Base-by-base conservation (phyloP, 2,797 vertebrate species). In the Nyctalus aviator region DNA sequence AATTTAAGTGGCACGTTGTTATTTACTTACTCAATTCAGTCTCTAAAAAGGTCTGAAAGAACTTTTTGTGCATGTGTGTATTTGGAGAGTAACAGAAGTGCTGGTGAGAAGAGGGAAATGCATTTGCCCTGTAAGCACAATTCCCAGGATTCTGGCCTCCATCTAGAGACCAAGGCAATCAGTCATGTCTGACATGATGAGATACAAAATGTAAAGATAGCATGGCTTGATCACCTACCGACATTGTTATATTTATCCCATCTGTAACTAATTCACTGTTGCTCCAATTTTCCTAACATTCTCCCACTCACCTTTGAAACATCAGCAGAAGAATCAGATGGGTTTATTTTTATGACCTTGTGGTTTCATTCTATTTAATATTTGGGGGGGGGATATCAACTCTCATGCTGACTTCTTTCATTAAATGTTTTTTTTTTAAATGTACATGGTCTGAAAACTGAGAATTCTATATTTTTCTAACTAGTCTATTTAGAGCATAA, bases 331-430 rank as follows among this genome's bases (percentile, higher is more conserved):
- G 86, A 94, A 64, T 82, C 82, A 77, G 59, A 85, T 90, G 69
- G 81, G 73, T 94, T 96, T 97, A 96, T 97, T 96, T 97, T 96
- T 94, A 95, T 94, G 93, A 97, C 91, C 94, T 90, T 0, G 21
- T 90, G 75, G 77, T 94, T 96, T 95, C 55, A 59, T 23, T 94
- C 73, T 83, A 46, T 79, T 90, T 82, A 91, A 48, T 96, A 96
- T 96, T 96, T 96, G 0, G 0, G 81, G 10, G 90, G 90, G 90
- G 95, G 93, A 97, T 97, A 95, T 94, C 95, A 96, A 83, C 84
- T 91, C 95, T 93, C 96, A 94, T 88, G 94, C 96, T 97, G 96
- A 96, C 86, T 97, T 95, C 84, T 96, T 96, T 96, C 94, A 96
- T 96, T 97, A 96, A 95, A 73, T 95, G 27, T 94, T 23, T 44